A percentile compares a stretch with the other conserved stretches of the same genome.
Evolutionary conservation across 2,888 invertebrate species (phyloP).

Genomic region (Idaea aversata): DNA sequence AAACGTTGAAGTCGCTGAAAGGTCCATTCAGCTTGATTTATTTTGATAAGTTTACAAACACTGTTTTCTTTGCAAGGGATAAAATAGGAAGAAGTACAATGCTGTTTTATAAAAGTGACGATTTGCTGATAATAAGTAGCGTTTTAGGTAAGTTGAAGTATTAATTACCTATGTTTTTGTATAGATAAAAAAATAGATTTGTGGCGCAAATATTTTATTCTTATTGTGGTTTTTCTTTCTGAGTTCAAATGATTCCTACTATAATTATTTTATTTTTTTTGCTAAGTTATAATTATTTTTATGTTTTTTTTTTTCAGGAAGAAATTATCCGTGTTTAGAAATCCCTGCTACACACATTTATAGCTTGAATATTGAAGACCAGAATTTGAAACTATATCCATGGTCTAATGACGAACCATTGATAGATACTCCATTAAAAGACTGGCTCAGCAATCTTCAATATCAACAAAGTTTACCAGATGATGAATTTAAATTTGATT

Average conservation of each 20-base stretch:
- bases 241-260: too few relatives aligned
- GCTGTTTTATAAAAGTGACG: constrained; percentile 77
- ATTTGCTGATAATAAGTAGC: constrained; percentile 73
- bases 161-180: too few relatives aligned
- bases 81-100: constrained; percentile 92
- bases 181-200: too few relatives aligned
- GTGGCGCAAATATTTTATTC: background rate
- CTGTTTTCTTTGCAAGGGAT: constrained; percentile 92
- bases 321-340: constrained; percentile 76
- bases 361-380: constrained; percentile 62
- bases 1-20: constrained; percentile 80
- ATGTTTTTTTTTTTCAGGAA: constrained; percentile 44
- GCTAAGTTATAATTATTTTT: background rate
- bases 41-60: constrained; percentile 79
- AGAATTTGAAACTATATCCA: constrained; percentile 46
- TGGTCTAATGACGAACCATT: constrained; percentile 49
- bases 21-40: constrained; percentile 94
- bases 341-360: constrained; percentile 83
- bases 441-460: constrained; percentile 52
- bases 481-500: constrained; percentile 51
- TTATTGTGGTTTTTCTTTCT: too few relatives aligned
- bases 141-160: constrained; percentile 62
- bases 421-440: constrained; percentile 40
- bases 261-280: too few relatives aligned
- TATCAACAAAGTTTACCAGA: constrained; percentile 57